Evolutionary conservation across 2,888 invertebrate species (phyloP).

Genomic region (Melanotus villosus): DNA sequence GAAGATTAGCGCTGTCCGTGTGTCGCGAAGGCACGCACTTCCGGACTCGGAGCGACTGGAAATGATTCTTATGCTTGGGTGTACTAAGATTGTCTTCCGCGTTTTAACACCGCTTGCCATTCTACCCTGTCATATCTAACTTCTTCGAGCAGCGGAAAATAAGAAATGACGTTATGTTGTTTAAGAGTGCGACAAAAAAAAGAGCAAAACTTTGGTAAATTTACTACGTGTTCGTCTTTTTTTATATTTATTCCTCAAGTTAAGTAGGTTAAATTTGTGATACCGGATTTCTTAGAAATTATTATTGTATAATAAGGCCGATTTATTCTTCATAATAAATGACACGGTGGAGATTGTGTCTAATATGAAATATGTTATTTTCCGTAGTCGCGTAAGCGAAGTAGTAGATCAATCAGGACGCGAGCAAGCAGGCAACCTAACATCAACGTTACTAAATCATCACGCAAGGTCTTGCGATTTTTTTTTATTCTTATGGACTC

Average conservation of each 20-base stretch:
- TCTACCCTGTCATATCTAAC: conserved; percentile 29
- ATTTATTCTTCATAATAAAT: conserved; percentile 44
- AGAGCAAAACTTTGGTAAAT: no score
- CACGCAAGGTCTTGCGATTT: conserved; percentile 49
- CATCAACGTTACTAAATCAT: conserved; percentile 51
- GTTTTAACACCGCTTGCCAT: conserved; percentile 21
- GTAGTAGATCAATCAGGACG: conserved; percentile 53
- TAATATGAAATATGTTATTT: conserved; percentile 46
- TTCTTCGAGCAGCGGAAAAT: conserved; percentile 20
- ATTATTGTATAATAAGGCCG: conserved; percentile 10
- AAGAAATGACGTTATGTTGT: conserved; percentile 17
- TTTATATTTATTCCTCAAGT: no score
- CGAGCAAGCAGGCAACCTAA: conserved; percentile 52
- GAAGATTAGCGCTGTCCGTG: conserved; percentile 66
- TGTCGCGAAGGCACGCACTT: conserved; percentile 64
- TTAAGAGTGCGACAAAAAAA: conserved; percentile 1
- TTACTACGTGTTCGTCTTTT: no score
- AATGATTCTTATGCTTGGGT: conserved; percentile 39
- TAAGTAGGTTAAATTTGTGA: no score
- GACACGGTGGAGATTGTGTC: conserved; percentile 45
- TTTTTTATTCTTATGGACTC: neutral
- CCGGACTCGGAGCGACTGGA: conserved; percentile 52
- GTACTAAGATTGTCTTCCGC: conserved; percentile 15
- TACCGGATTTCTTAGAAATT: no score
- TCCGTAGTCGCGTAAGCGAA: conserved; percentile 30